Evolutionary conservation across 2,113 vertebrate genomes (phyloP).

Genomic region (Sebastes schlegelii): DNA sequence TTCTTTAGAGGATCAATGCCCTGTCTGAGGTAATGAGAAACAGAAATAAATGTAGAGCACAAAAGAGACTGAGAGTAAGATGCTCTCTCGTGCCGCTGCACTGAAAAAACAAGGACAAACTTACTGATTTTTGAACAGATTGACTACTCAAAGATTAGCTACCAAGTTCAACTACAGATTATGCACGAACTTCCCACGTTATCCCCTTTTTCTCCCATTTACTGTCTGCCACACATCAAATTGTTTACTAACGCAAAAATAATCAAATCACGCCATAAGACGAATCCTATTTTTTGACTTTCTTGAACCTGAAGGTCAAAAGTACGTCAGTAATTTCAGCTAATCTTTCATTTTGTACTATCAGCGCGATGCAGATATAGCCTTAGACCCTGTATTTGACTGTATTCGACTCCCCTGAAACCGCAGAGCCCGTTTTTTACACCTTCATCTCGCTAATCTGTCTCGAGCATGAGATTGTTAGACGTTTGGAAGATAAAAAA

Average conservation of each 20-base stretch:
- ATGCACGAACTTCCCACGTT: not conserved
- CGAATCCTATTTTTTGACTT: conserved; percentile 5
- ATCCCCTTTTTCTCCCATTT: conserved; percentile 8
- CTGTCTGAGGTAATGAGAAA: conserved; percentile 34
- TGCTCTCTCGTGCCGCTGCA: not conserved
- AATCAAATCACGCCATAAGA: not conserved
- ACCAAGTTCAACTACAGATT: conserved; percentile 7
- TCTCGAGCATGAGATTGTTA: conserved; percentile 68
- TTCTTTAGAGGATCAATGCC: conserved; percentile 39
- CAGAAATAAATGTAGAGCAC: conserved; percentile 20
- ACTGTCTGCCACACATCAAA: not conserved
- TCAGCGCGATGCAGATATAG: conserved; percentile 73
- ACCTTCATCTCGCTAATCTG: conserved; percentile 77
- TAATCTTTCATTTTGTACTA: conserved; percentile 58
- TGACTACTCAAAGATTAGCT: not conserved
- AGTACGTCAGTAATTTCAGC: conserved; percentile 23
- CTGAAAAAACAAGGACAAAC: not conserved
- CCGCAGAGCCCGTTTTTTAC: conserved; percentile 49
- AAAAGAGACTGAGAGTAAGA: not conserved
- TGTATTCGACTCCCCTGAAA: conserved; percentile 57
- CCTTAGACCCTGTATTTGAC: conserved; percentile 43
- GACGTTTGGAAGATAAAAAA: conserved; percentile 73
- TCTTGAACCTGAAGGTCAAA: conserved; percentile 63
- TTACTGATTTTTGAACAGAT: not conserved
- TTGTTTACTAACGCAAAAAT: conserved; percentile 12